Evolutionary conservation across 2,888 invertebrate genomes (phyloP).

Genomic region (Leuctra nigra): DNA sequence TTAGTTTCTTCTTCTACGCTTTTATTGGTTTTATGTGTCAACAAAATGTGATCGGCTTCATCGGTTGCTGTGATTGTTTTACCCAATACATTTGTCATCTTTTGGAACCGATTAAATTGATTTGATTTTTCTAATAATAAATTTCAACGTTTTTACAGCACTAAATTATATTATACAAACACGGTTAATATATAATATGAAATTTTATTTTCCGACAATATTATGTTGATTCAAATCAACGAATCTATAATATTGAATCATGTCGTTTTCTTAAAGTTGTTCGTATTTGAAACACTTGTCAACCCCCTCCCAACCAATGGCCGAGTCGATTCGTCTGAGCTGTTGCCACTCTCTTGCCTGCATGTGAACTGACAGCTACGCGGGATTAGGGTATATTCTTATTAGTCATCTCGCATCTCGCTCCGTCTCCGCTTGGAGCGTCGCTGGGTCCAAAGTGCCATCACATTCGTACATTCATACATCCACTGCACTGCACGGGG

Average conservation of each 20-base stretch:
- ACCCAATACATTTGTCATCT: conserved; percentile 8
- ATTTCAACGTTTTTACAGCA: too few species aligned
- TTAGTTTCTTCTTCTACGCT: conserved; percentile 1
- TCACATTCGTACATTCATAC: too few species aligned
- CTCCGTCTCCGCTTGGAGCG: too few species aligned
- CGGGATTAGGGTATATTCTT: background rate
- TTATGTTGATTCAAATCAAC: background rate
- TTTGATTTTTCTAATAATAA: too few species aligned
- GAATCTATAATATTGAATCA: background rate
- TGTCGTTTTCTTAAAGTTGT: too few species aligned
- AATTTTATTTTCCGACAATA: background rate
- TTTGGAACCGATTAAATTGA: too few species aligned
- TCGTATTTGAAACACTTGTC: background rate
- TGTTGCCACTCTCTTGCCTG: background rate
- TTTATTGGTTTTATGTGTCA: background rate
- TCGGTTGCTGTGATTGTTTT: conserved; percentile 5
- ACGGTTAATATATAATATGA: too few species aligned
- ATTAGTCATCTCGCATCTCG: conserved; percentile 9
- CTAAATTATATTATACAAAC: too few species aligned
- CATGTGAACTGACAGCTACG: background rate
- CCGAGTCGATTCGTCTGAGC: background rate
- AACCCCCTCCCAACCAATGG: background rate
- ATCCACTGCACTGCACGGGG: too few species aligned
- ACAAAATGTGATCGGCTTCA: conserved; percentile 3
- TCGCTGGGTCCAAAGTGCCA: too few species aligned